Percentiles rank a stretch among this genome's conserved stretches.
Conservation (phyloP, 2,113 vertebrate species). For the Saimiri boliviensis region DNA sequence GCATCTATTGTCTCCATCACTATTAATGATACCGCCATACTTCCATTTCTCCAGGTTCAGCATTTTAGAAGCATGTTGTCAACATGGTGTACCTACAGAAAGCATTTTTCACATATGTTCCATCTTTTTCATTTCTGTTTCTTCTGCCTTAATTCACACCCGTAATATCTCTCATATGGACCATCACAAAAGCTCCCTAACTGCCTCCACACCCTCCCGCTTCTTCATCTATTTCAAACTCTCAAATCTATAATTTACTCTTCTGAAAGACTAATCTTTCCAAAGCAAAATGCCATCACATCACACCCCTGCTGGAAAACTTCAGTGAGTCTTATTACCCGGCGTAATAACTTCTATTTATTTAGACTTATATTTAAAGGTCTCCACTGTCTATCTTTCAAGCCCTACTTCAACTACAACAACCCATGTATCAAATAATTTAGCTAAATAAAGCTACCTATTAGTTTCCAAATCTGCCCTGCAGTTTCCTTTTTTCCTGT, state of each 20-base stretch:
- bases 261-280: slow-evolving; percentile 16
- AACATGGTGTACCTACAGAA: neutral
- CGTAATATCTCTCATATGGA: neutral
- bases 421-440: neutral
- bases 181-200: neutral
- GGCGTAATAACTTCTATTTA: neutral
- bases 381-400: neutral
- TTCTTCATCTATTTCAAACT: neutral
- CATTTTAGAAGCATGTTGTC: neutral
- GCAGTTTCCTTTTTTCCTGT: neutral
- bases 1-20: neutral
- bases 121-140: neutral
- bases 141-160: neutral
- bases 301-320: neutral
- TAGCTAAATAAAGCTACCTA: neutral
- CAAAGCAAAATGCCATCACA: slow-evolving; percentile 3
- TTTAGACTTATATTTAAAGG: neutral
- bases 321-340: neutral
- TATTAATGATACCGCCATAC: neutral
- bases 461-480: neutral
- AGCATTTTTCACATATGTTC: slow-evolving; percentile 11
- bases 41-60: neutral
- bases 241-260: slow-evolving; percentile 21
- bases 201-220: neutral
- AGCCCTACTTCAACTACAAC: neutral